Evolutionary conservation across 2,888 invertebrate species (phyloP).

Genomic region (Subacronicta megacephala): DNA sequence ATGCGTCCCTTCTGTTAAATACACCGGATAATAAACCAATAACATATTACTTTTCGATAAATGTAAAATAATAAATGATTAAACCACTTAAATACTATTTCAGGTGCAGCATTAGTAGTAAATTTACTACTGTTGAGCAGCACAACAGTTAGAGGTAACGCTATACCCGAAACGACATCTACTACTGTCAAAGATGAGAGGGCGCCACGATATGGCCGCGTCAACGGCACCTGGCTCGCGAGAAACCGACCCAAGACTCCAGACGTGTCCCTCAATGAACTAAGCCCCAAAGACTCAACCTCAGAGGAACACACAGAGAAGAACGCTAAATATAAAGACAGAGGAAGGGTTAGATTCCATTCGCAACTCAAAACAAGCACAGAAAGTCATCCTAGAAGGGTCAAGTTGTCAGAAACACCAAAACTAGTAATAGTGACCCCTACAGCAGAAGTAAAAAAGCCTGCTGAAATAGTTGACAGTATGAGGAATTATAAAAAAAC

Average conservation of each 20-base stretch:
- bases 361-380: slow-evolving; percentile 72
- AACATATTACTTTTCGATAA: too few relatives aligned
- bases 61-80: neutral
- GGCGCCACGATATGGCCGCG: slow-evolving; percentile 62
- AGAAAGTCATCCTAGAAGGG: slow-evolving; percentile 65
- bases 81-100: slow-evolving; percentile 53
- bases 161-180: slow-evolving; percentile 75
- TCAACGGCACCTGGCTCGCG: slow-evolving; percentile 68
- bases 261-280: slow-evolving; percentile 81
- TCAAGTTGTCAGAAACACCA: slow-evolving; percentile 68
- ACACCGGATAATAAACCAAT: too few relatives aligned
- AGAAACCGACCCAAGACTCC: slow-evolving; percentile 70
- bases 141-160: slow-evolving; percentile 74
- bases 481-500: slow-evolving; percentile 80
- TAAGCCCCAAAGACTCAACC: slow-evolving; percentile 78
- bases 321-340: slow-evolving; percentile 85
- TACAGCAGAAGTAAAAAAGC: slow-evolving; percentile 81
- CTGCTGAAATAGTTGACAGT: slow-evolving; percentile 79
- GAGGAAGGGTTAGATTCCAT: slow-evolving; percentile 80
- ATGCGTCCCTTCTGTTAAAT: too few relatives aligned
- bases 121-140: slow-evolving; percentile 82
- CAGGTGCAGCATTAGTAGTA: slow-evolving; percentile 87
- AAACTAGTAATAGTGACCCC: slow-evolving; percentile 80
- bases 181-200: slow-evolving; percentile 72
- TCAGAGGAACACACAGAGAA: slow-evolving; percentile 84